A percentile compares a stretch with the other conserved stretches of the same genome.
These are phyloP conservation scores for Noctua janthina DNA, from an alignment of 2,888 invertebrate genomes.

Conservation along the genomic window DNA sequence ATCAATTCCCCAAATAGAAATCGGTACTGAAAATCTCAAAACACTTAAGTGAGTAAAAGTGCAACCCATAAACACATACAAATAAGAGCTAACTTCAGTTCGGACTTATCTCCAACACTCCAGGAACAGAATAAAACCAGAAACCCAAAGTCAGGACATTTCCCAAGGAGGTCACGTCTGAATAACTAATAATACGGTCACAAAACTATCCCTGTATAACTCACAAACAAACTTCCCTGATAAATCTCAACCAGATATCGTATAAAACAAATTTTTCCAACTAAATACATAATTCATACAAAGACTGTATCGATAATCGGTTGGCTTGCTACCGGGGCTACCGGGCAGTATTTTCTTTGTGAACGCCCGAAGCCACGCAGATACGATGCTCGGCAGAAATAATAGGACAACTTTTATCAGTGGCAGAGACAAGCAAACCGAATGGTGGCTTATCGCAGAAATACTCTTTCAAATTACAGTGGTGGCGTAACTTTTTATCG, in stretches of 20 bases:
- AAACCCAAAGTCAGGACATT: conserved; percentile 42
- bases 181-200: conserved; percentile 58
- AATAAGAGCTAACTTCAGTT: background rate
- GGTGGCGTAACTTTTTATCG: conserved; percentile 84
- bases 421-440: conserved; percentile 73
- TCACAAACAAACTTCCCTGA: conserved; percentile 66
- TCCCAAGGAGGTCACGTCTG: conserved; percentile 61
- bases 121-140: conserved; percentile 1
- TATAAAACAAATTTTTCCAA: conserved; percentile 76
- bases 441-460: conserved; percentile 79
- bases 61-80: background rate
- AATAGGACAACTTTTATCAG: conserved; percentile 86
- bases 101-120: conserved; percentile 17
- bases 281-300: conserved; percentile 87
- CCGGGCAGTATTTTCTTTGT: conserved; percentile 71
- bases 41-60: background rate
- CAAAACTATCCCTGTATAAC: conserved; percentile 55
- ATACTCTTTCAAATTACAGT: conserved; percentile 82
- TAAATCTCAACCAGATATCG: conserved; percentile 66
- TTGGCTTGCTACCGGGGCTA: conserved; percentile 67
- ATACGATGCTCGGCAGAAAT: conserved; percentile 74
- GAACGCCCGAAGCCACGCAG: conserved; percentile 70
- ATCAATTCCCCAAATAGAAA: background rate
- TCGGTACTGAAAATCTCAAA: background rate
- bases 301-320: conserved; percentile 74